Evolutionary conservation across 2,797 vertebrate species (phyloP).

Genomic region (Microcaecilia unicolor): DNA sequence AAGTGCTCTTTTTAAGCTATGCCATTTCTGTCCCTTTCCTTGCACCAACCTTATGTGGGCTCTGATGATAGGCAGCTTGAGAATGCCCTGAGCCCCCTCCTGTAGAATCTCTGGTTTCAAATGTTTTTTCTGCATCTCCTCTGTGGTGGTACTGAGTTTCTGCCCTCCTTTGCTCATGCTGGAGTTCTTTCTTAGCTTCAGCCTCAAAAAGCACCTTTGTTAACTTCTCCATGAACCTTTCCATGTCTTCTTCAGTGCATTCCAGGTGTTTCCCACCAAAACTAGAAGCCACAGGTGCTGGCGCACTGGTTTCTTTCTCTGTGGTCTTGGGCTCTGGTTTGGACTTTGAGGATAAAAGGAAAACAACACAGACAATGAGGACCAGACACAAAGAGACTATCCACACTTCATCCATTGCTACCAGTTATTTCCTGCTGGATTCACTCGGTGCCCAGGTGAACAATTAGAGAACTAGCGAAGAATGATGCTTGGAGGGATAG

Average conservation of each 20-base stretch:
- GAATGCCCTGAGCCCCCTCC: slow-evolving; percentile 5
- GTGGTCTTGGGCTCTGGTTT: slow-evolving; percentile 23
- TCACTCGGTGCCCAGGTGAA: too few species aligned
- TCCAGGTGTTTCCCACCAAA: slow-evolving; percentile 4
- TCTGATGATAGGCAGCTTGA: slow-evolving; percentile 3
- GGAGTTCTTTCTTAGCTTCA: slow-evolving; percentile 10
- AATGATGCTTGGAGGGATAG: not conserved
- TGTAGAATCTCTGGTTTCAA: slow-evolving; percentile 7
- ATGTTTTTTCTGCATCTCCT: not conserved
- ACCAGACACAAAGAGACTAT: slow-evolving; percentile 29
- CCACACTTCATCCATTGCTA: slow-evolving; percentile 41
- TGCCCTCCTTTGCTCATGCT: slow-evolving; percentile 7
- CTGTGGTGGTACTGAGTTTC: not conserved
- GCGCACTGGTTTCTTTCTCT: not conserved
- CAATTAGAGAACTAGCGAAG: not conserved
- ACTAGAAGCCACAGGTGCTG: not conserved
- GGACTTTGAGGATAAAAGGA: slow-evolving; percentile 20
- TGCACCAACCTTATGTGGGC: slow-evolving; percentile 4
- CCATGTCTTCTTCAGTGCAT: slow-evolving; percentile 27
- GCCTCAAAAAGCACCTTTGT: slow-evolving; percentile 11
- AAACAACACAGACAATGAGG: slow-evolving; percentile 4
- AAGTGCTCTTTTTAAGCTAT: not conserved
- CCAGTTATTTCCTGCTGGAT: too few species aligned
- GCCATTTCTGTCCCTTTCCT: not conserved
- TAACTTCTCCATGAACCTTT: slow-evolving; percentile 22